These are phyloP conservation scores for Anthophora plumipes DNA, from an alignment of 2,888 invertebrate species.

Conservation along the genomic window DNA sequence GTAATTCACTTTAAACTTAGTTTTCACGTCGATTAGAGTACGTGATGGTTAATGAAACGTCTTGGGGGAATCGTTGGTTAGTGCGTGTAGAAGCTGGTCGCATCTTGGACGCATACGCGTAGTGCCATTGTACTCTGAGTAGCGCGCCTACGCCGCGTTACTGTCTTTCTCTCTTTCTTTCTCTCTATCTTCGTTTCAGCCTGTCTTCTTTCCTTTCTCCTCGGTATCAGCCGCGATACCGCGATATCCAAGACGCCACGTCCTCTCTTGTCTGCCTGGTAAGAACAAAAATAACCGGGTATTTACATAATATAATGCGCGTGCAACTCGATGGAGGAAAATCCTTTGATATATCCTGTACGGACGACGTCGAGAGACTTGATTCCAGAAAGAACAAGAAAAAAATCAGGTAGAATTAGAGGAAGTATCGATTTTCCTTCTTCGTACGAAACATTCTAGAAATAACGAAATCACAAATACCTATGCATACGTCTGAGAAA, in stretches of 20 bases:
- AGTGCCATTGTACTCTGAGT: constrained; percentile 41
- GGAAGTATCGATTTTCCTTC: no score
- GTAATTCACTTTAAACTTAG: constrained; percentile 20
- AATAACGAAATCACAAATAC: no score
- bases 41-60: background rate
- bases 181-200: constrained; percentile 12
- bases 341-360: constrained; percentile 17
- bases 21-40: no score
- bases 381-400: no score
- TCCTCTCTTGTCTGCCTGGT: constrained; percentile 39
- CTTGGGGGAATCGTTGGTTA: background rate
- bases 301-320: constrained; percentile 73
- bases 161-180: constrained; percentile 23
- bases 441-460: no score
- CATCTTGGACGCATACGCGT: background rate
- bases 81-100: background rate
- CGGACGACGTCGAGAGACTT: no score
- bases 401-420: no score
- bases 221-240: constrained; percentile 49
- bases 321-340: constrained; percentile 42
- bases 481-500: no score
- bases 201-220: constrained; percentile 38
- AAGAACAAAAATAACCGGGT: constrained; percentile 66
- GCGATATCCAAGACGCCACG: constrained; percentile 49
- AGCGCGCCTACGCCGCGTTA: constrained; percentile 34